Evolutionary conservation across 2,113 vertebrate species (phyloP).

Genomic region (Poeciliopsis prolifica): DNA sequence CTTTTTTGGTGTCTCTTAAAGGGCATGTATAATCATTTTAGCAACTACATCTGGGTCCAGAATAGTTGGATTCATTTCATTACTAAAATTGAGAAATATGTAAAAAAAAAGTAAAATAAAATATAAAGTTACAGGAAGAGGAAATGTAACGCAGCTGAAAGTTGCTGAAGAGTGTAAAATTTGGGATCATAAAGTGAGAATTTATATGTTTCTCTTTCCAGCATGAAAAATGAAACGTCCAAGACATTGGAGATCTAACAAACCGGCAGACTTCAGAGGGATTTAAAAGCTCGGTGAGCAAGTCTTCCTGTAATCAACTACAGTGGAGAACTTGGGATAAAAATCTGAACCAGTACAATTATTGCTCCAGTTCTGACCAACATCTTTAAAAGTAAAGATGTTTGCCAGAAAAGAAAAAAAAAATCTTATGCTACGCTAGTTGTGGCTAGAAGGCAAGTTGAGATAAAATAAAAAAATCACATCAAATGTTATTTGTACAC

Average conservation of each 20-base stretch:
- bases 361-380: neutral
- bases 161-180: neutral
- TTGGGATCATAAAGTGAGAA: neutral
- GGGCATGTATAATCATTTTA: neutral
- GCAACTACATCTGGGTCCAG: neutral
- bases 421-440: neutral
- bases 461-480: no score
- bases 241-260: neutral
- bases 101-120: no score
- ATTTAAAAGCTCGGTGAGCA: neutral
- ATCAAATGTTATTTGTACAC: no score
- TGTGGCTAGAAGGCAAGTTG: neutral
- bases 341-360: neutral
- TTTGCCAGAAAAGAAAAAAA: neutral
- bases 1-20: constrained; percentile 10
- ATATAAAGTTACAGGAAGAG: neutral
- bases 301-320: neutral
- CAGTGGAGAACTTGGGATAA: neutral
- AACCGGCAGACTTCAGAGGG: neutral
- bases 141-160: neutral
- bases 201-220: neutral
- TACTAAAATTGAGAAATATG: neutral
- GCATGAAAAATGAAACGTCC: neutral
- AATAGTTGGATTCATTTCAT: neutral
- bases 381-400: neutral